Conservation (phyloP, 2,888 invertebrate genomes). For the Hydropsyche betteni region DNA sequence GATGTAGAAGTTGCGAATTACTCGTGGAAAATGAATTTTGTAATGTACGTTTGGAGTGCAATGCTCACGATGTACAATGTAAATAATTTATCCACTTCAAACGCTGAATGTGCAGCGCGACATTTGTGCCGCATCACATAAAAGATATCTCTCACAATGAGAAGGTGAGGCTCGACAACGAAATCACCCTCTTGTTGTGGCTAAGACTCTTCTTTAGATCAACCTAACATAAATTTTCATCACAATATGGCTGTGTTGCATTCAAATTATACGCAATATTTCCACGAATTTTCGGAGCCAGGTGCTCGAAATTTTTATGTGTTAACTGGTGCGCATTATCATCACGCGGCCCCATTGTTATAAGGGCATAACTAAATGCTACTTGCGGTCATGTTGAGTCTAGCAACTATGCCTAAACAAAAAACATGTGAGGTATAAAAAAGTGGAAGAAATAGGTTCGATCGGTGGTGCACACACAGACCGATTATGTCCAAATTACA, state of each 20-base stretch:
- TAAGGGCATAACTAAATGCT: constrained; percentile 36
- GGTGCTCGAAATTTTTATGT: constrained; percentile 22
- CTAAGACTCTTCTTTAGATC: not conserved
- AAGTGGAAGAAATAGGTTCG: constrained; percentile 43
- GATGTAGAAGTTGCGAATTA: too few relatives aligned
- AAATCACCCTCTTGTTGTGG: not conserved
- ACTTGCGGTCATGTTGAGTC: constrained; percentile 31
- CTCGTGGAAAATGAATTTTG: not conserved
- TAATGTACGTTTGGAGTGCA: not conserved
- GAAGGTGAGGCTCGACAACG: not conserved
- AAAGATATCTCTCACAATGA: not conserved
- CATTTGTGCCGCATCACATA: not conserved
- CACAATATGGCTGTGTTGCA: too few relatives aligned
- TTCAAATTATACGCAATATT: not conserved
- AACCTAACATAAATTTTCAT: not conserved
- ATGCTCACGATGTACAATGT: constrained; percentile 42
- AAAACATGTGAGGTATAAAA: constrained; percentile 40
- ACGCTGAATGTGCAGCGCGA: constrained; percentile 34
- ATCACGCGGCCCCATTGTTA: constrained; percentile 30
- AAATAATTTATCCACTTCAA: constrained; percentile 50
- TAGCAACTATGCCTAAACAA: constrained; percentile 31
- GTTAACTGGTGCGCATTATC: constrained; percentile 36
- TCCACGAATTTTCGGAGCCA: not conserved
- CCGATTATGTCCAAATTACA: constrained; percentile 52
- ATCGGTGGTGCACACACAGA: constrained; percentile 47